Percentiles rank a stretch among this genome's conserved stretches.
Conservation (phyloP, 2,888 invertebrate species). For the Diloba caeruleocephala region DNA sequence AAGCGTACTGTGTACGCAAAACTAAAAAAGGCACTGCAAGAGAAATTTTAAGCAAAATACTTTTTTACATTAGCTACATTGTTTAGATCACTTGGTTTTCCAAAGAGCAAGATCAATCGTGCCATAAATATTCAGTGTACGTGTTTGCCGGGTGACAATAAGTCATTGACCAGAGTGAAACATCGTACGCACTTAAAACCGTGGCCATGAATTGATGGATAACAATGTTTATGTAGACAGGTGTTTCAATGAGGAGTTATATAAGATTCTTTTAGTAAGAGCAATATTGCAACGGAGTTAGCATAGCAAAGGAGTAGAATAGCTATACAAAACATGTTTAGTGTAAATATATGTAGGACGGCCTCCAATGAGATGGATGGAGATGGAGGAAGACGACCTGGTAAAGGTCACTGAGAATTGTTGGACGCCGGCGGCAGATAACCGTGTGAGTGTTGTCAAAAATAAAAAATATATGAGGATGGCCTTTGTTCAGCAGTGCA, state of each 20-base stretch:
- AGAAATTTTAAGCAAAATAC: constrained; percentile 4
- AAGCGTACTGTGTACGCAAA: neutral
- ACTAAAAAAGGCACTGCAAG: constrained; percentile 14
- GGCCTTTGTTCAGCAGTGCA: too few species aligned
- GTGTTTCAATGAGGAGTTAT: constrained; percentile 14
- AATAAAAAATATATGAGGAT: too few species aligned
- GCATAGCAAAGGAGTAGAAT: too few species aligned
- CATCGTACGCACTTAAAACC: constrained; percentile 21
- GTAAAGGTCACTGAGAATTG: too few species aligned
- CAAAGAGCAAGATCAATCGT: constrained; percentile 59
- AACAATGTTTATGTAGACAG: constrained; percentile 18
- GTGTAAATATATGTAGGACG: too few species aligned
- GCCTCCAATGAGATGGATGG: too few species aligned
- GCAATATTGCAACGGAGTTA: too few species aligned
- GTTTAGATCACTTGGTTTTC: constrained; percentile 39
- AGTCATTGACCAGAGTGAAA: constrained; percentile 49
- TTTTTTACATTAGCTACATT: constrained; percentile 21
- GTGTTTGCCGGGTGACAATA: constrained; percentile 56
- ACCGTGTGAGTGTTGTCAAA: too few species aligned
- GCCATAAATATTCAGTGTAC: constrained; percentile 65
- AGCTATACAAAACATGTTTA: too few species aligned
- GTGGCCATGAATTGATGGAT: too few species aligned
- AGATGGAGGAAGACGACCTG: too few species aligned
- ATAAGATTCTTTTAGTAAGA: neutral
- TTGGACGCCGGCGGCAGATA: too few species aligned